phyloP scores from a whole-genome alignment of 2,113 vertebrate genomes.

The Misgurnus anguillicaudatus region DNA sequence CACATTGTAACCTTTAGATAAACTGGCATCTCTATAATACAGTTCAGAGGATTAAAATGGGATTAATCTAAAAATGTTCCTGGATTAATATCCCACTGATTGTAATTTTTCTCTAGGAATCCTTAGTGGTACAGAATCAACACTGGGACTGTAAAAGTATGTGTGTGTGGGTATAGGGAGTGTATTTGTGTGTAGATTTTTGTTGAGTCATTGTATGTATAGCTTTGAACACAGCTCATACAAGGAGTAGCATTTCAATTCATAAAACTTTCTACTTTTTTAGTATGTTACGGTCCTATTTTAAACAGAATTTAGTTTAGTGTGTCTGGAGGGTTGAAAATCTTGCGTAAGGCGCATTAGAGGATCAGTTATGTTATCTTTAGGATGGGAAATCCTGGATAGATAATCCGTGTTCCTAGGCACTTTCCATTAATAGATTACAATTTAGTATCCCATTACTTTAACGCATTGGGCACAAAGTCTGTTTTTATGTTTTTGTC shows the following conservation, averaged over 20 bases:
- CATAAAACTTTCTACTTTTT: too few species aligned
- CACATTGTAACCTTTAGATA: neutral
- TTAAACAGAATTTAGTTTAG: slow-evolving; percentile 1
- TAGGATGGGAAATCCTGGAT: slow-evolving; percentile 46
- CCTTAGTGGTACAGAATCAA: neutral
- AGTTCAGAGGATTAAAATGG: neutral
- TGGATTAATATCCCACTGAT: slow-evolving; percentile 7
- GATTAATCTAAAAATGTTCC: neutral
- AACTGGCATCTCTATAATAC: neutral
- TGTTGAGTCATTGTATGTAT: slow-evolving; percentile 44
- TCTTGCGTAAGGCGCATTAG: slow-evolving; percentile 63
- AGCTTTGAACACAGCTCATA: neutral
- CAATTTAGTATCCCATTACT: too few species aligned
- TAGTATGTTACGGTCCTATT: too few species aligned
- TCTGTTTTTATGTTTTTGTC: neutral
- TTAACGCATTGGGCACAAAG: neutral
- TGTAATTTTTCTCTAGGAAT: neutral
- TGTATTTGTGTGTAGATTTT: slow-evolving; percentile 29
- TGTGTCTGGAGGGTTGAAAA: slow-evolving; percentile 53
- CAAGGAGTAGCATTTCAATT: neutral
- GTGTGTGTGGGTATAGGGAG: neutral
- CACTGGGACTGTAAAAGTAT: neutral
- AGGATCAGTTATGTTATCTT: slow-evolving; percentile 61
- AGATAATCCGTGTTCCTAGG: slow-evolving; percentile 46
- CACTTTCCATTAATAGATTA: too few species aligned